phyloP scores from a whole-genome alignment of 2,797 vertebrate genomes.

The Capromys pilorides region DNA sequence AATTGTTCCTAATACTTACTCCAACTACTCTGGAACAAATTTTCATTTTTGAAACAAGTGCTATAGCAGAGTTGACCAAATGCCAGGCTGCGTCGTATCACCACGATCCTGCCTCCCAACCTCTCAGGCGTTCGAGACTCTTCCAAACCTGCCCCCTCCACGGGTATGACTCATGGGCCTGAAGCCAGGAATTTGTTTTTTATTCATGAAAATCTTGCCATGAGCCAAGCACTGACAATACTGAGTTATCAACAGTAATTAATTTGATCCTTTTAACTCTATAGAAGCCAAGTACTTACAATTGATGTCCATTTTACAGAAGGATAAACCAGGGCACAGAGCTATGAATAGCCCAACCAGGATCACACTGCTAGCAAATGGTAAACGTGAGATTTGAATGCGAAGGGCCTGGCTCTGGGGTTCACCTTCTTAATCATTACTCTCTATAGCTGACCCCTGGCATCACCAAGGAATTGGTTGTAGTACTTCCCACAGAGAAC shows the following conservation, averaged over 20 bases:
- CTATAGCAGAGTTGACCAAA: background rate
- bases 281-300: background rate
- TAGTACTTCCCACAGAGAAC: background rate
- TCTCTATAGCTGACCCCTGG: background rate
- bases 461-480: background rate
- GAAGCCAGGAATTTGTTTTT: background rate
- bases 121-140: background rate
- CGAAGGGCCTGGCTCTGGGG: background rate
- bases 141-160: background rate
- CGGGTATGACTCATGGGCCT: background rate
- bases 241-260: background rate
- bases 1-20: constrained; percentile 1
- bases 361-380: background rate
- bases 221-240: constrained; percentile 8
- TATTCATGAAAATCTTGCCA: constrained; percentile 17
- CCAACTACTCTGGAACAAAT: background rate
- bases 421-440: background rate
- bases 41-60: constrained; percentile 18
- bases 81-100: background rate
- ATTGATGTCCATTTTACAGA: background rate
- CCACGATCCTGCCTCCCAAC: background rate
- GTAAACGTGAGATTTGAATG: background rate
- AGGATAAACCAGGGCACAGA: background rate
- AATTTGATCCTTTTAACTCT: background rate
- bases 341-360: background rate